These are phyloP conservation scores for Nymphalis io DNA, from an alignment of 1,140 invertebrate genomes.

Conservation along the genomic window DNA sequence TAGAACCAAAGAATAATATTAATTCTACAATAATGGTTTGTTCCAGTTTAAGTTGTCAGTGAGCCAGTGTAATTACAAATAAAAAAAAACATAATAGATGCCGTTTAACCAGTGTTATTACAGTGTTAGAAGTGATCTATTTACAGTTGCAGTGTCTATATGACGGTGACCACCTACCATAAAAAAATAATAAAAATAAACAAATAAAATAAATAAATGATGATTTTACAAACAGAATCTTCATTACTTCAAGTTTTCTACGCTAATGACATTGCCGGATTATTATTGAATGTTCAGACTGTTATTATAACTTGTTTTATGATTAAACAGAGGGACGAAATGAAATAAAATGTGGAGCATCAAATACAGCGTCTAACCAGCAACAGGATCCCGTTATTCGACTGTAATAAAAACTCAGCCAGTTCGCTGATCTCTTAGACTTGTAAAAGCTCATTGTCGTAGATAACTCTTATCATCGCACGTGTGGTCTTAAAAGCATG, in stretches of 20 bases:
- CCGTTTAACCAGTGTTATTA: too few relatives aligned
- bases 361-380: conserved; percentile 7
- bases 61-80: too few relatives aligned
- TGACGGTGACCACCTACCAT: too few relatives aligned
- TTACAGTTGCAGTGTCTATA: too few relatives aligned
- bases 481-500: conserved; percentile 39
- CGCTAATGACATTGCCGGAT: neutral
- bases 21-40: too few relatives aligned
- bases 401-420: conserved; percentile 16
- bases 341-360: neutral
- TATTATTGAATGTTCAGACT: neutral
- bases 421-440: conserved; percentile 12
- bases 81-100: too few relatives aligned
- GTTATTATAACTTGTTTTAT: neutral
- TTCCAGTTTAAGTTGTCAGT: too few relatives aligned
- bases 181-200: too few relatives aligned
- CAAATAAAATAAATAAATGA: too few relatives aligned
- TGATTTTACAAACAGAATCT: too few relatives aligned
- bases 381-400: conserved; percentile 13
- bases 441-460: conserved; percentile 14
- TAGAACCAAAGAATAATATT: too few relatives aligned
- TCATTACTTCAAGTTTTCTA: neutral
- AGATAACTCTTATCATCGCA: conserved; percentile 40
- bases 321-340: neutral
- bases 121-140: too few relatives aligned